Evolutionary conservation across 2,113 vertebrate genomes (phyloP).

Genomic region (Otolemur garnettii): DNA sequence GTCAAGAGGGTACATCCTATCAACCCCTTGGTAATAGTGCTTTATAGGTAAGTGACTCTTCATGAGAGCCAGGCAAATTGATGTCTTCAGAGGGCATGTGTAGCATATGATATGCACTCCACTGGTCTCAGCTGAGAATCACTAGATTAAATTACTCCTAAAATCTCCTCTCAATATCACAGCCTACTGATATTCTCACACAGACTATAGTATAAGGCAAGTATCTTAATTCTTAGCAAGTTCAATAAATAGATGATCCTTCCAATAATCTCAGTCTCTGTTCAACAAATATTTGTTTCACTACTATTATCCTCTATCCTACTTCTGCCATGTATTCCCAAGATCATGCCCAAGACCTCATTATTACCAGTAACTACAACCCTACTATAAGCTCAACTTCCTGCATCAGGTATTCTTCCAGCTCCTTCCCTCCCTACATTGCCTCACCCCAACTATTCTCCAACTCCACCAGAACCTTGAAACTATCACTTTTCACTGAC

Average conservation of each 20-base stretch:
- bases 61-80: background rate
- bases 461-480: background rate
- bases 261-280: background rate
- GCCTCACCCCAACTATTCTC: background rate
- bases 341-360: background rate
- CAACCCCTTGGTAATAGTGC: background rate
- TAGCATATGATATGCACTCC: background rate
- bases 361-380: background rate
- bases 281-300: background rate
- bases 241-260: background rate
- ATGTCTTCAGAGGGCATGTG: background rate
- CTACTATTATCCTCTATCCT: background rate
- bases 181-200: background rate
- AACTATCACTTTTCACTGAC: conserved; percentile 5
- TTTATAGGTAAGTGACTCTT: background rate
- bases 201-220: background rate
- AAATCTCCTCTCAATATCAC: background rate
- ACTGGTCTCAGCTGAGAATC: background rate
- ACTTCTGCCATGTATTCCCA: background rate
- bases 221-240: conserved; percentile 1
- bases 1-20: background rate
- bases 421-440: background rate
- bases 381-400: background rate
- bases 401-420: background rate
- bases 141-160: background rate